Evolutionary conservation across 2,888 invertebrate genomes (phyloP), one percentile per base, ranked within the genome.

Genomic region (Calameuta pallipes): DNA sequence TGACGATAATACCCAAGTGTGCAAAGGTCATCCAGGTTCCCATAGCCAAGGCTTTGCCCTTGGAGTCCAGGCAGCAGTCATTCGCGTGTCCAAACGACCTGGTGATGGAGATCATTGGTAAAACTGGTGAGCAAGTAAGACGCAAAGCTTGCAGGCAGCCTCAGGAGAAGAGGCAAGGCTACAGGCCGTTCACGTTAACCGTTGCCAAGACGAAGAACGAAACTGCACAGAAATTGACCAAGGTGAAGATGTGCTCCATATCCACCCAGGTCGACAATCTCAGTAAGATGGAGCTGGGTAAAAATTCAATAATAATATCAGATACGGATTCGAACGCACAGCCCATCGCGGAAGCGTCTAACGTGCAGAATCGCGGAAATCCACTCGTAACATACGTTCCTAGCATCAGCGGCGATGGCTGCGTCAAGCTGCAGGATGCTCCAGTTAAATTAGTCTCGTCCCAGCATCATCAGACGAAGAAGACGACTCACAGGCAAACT

Each of bases 201-300:
- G 0, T 56, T 1, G 9, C 56, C 56, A 56, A 56, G 1, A 2
- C 56, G 9, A 23, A 23, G 56, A 23, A 56, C 0, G 23, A 56
- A 2, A 0, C 23, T 56, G 9, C 9, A 0, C 56, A 2, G 23
- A 56, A 56, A 23, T 1, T 9, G 9, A 23, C 35, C 11, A 82
- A 79, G 3, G 69, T 76, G 30, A 81, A 76, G 35, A 82, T 76
- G 73, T 82, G 80, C 77, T 80, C 82, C 36, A 84, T 84, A 37
- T 81, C 80, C 1, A 82, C 83, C 11, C 83, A 83, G 36, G 77
- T 83, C 0, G 82, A 81, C 11, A 81, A 80, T 74, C 79, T 81
- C 6, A 56, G 76, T 4, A 30, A 80, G 1, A 34, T 78, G 9
- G 33, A 69, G 34, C 12, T 69, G 35, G 73, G 70, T 73, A 6